Evolutionary conservation across 2,888 invertebrate species (phyloP).

Genomic region (Mechanitis messenoides): DNA sequence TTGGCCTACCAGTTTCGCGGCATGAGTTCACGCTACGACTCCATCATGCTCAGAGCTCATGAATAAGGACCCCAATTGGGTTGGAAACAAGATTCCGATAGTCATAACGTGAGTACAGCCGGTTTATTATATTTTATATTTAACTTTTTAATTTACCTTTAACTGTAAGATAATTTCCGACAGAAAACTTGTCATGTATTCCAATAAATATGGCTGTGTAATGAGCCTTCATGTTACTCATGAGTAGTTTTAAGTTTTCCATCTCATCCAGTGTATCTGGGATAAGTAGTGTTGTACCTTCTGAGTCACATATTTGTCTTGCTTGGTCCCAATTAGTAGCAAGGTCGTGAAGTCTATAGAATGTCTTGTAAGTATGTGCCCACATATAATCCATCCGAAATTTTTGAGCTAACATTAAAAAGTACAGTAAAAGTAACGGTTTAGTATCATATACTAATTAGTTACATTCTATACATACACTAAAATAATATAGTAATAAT

Average conservation of each 20-base stretch:
- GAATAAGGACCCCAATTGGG: no score
- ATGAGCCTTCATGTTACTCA: slow-evolving; percentile 50
- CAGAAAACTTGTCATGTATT: slow-evolving; percentile 45
- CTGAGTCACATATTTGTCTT: slow-evolving; percentile 46
- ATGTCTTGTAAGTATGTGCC: slow-evolving; percentile 45
- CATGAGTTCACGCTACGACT: no score
- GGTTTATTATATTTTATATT: no score
- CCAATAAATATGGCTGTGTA: slow-evolving; percentile 47
- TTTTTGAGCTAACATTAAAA: slow-evolving; percentile 38
- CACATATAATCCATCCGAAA: slow-evolving; percentile 51
- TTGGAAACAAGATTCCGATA: no score
- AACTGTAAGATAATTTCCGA: slow-evolving; percentile 44
- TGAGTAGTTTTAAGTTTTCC: slow-evolving; percentile 46
- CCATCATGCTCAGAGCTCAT: no score
- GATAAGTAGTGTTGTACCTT: slow-evolving; percentile 44
- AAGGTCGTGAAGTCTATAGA: slow-evolving; percentile 46
- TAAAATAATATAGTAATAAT: background rate
- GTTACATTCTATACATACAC: background rate
- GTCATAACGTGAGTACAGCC: no score
- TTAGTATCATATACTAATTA: background rate
- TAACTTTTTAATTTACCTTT: slow-evolving; percentile 33
- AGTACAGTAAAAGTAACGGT: background rate
- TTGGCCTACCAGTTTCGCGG: no score
- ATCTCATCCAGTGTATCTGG: slow-evolving; percentile 45
- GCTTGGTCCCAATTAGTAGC: slow-evolving; percentile 47